Conservation (phyloP, 2,797 vertebrate genomes). For the Sebastes alutus region DNA sequence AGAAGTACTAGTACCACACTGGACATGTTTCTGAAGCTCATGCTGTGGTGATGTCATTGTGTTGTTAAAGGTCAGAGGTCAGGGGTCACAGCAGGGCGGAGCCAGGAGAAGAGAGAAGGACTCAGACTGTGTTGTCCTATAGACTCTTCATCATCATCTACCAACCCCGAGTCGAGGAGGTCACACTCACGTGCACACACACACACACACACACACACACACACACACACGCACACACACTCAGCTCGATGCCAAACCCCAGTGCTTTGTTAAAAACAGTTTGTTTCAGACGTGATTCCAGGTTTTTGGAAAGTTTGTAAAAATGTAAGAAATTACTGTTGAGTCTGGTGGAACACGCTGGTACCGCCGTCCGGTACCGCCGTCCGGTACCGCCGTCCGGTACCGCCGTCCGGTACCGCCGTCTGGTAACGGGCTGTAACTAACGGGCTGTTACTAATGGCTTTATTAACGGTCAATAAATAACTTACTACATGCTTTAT, state of each 20-base stretch:
- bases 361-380: not conserved
- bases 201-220: not conserved
- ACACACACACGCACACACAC: not conserved
- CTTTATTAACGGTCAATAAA: conserved; percentile 9
- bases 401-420: not conserved
- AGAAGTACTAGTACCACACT: not conserved
- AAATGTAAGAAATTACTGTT: not conserved
- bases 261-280: conserved; percentile 24
- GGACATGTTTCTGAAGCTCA: not conserved
- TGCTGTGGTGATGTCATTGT: not conserved
- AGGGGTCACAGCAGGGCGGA: conserved; percentile 55
- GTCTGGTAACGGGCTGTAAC: too few species aligned
- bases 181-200: not conserved
- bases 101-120: conserved; percentile 84
- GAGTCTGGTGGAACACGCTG: not conserved
- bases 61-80: conserved; percentile 81
- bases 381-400: too few species aligned
- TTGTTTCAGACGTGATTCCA: conserved; percentile 4
- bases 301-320: conserved; percentile 7
- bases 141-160: conserved; percentile 43
- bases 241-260: conserved; percentile 56
- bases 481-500: not conserved
- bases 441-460: not conserved
- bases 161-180: not conserved
- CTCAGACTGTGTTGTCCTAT: conserved; percentile 87